Evolutionary conservation across 2,113 vertebrate species (phyloP).

Genomic region (Stigmatopora argus): DNA sequence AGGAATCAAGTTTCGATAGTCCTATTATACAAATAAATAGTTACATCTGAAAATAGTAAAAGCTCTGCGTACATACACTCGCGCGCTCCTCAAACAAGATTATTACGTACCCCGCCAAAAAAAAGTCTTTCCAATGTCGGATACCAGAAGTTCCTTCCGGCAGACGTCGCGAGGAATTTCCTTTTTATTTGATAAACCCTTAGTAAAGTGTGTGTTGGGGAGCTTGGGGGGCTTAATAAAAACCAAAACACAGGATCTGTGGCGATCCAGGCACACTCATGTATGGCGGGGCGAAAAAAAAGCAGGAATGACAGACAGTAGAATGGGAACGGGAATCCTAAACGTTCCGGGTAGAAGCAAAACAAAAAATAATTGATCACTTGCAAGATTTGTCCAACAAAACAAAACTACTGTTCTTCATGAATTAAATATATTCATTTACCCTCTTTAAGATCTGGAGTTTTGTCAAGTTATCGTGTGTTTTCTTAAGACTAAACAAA

Average conservation of each 20-base stretch:
- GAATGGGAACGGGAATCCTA: constrained; percentile 36
- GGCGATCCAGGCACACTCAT: constrained; percentile 46
- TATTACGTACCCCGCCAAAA: not conserved
- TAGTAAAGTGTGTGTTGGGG: constrained; percentile 28
- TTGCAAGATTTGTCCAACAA: constrained; percentile 64
- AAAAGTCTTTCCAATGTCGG: constrained; percentile 11
- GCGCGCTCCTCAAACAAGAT: constrained; percentile 24
- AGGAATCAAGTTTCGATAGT: constrained; percentile 43
- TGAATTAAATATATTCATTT: constrained; percentile 71
- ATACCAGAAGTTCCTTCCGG: constrained; percentile 23
- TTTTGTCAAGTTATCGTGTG: constrained; percentile 61
- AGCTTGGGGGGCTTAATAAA: not conserved
- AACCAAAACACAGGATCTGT: constrained; percentile 31
- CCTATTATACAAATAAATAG: constrained; percentile 59
- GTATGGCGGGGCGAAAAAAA: constrained; percentile 10
- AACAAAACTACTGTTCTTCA: constrained; percentile 59
- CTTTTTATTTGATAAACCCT: constrained; percentile 39
- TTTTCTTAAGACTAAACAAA: constrained; percentile 73
- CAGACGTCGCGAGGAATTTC: constrained; percentile 14
- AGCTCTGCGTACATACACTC: constrained; percentile 37
- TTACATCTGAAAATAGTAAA: constrained; percentile 42
- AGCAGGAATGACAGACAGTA: constrained; percentile 45
- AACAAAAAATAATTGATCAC: constrained; percentile 67
- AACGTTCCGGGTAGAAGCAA: constrained; percentile 46
- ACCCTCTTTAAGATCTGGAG: constrained; percentile 62